phyloP scores from a whole-genome alignment of 2,888 invertebrate species.

The Lycia hirtaria region DNA sequence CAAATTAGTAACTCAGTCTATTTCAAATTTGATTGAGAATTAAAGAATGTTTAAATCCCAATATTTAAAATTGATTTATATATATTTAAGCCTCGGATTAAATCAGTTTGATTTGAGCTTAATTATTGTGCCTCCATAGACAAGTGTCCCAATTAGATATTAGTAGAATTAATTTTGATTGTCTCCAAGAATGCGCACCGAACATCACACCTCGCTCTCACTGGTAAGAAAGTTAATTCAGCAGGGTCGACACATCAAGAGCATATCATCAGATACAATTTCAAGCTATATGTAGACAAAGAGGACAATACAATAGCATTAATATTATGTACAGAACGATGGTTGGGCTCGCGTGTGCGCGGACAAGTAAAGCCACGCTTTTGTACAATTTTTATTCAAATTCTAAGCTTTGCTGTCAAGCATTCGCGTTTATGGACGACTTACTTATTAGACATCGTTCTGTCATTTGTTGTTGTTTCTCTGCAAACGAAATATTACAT shows the following conservation, averaged over 20 bases:
- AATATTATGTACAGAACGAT: conserved; percentile 58
- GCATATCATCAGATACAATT: conserved; percentile 20
- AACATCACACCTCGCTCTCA: conserved; percentile 22
- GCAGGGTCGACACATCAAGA: conserved; percentile 14
- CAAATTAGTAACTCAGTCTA: too few relatives aligned
- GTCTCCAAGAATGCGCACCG: conserved; percentile 31
- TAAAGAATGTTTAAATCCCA: not conserved
- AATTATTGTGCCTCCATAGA: not conserved
- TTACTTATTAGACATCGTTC: conserved; percentile 81
- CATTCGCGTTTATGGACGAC: conserved; percentile 49
- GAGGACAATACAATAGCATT: conserved; percentile 26
- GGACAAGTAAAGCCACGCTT: conserved; percentile 49
- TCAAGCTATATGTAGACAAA: conserved; percentile 20
- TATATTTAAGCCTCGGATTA: not conserved
- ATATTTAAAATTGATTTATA: not conserved
- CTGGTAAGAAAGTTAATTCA: conserved; percentile 20
- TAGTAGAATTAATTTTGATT: conserved; percentile 23
- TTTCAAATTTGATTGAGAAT: too few relatives aligned
- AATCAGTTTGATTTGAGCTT: not conserved
- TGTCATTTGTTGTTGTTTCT: conserved; percentile 71
- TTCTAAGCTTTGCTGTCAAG: conserved; percentile 27
- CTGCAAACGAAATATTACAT: conserved; percentile 72
- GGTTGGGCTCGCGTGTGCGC: conserved; percentile 42
- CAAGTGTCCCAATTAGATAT: conserved; percentile 12
- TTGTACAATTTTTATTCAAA: conserved; percentile 27